A percentile compares a stretch with the other conserved stretches of the same genome.
These are phyloP conservation scores for Cygnus olor DNA, from an alignment of 2,797 vertebrate genomes.

Conservation along the genomic window DNA sequence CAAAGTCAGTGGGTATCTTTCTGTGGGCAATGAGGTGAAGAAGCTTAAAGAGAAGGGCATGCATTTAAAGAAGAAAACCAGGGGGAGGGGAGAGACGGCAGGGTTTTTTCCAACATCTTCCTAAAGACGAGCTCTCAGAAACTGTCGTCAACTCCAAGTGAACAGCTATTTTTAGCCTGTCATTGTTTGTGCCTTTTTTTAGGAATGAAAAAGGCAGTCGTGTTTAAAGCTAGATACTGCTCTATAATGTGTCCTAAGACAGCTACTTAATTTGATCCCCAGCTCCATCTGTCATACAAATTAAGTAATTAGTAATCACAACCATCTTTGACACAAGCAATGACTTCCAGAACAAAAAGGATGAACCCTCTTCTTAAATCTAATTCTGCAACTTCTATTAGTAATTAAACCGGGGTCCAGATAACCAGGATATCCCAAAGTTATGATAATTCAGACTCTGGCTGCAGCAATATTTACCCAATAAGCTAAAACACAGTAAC, in stretches of 20 bases:
- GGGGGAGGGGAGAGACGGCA: constrained; percentile 49
- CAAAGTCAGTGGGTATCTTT: constrained; percentile 35
- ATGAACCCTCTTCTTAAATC: background rate
- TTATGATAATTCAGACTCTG: background rate
- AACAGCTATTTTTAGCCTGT: constrained; percentile 79
- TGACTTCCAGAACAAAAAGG: constrained; percentile 55
- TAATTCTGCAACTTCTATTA: constrained; percentile 41
- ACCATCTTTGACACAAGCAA: constrained; percentile 33
- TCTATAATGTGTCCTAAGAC: constrained; percentile 60
- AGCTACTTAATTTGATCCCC: constrained; percentile 73
- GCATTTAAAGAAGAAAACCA: constrained; percentile 58
- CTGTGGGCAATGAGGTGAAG: constrained; percentile 69
- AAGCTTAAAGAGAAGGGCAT: constrained; percentile 54
- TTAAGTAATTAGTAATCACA: constrained; percentile 70
- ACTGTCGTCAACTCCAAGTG: constrained; percentile 79
- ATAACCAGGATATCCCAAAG: constrained; percentile 6
- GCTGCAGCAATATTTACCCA: constrained; percentile 34
- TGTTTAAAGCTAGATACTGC: constrained; percentile 72
- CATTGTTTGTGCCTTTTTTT: constrained; percentile 80
- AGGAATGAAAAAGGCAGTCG: constrained; percentile 69
- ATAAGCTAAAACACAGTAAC: constrained; percentile 42
- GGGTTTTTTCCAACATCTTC: constrained; percentile 68
- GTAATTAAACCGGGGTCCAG: constrained; percentile 2
- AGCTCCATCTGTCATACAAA: constrained; percentile 72
- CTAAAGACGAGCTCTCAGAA: constrained; percentile 76